Evolutionary conservation across 2,797 vertebrate species (phyloP), one percentile per base, ranked within the genome.

Genomic region (Thunnus albacares): DNA sequence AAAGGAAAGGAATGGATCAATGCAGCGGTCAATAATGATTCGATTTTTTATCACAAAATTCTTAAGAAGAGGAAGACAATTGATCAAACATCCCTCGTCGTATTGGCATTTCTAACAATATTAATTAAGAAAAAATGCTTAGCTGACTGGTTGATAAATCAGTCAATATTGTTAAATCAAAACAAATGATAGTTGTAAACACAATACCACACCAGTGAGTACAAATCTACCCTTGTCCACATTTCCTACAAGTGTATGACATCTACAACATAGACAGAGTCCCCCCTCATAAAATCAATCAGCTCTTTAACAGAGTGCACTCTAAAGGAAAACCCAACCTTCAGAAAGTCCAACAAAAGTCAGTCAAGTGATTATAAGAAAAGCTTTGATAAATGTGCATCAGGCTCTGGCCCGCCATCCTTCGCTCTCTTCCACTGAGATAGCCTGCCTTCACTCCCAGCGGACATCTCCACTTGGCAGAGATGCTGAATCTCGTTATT

Each of bases 51-150:
- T 95, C 90, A 92, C 93, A 94, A 93, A 96, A 95, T 91, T 94
- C 92, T 94, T 87, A 94, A 81, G 77, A 79, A 96, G 92, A 95
- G 93, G 92, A 96, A 94, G 95, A 92, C 88, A 70, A 95, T 94
- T 95, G 94, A 96, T 96, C 95, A 95, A 94, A 91, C 61, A 85
- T 88, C 84, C 83, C 91, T 61, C 77, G 90, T 84, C 87, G 79
- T 92, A 95, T 93, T 91, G 95, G 90, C 94, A 96, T 91, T 95
- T 95, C 92, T 94, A 95, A 94, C 95, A 94, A 96, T 95, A 95
- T 95, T 96, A 96, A 96, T 96, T 96, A 96, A 96, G 95, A 94
- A 95, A 93, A 96, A 96, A 85, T 91, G 91, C 92, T 95, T 92
- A 93, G 87, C 90, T 90, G 93, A 93, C 87, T 90, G 89, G 93